Conservation (phyloP, 2,888 invertebrate genomes). For the Lasiommata megera region DNA sequence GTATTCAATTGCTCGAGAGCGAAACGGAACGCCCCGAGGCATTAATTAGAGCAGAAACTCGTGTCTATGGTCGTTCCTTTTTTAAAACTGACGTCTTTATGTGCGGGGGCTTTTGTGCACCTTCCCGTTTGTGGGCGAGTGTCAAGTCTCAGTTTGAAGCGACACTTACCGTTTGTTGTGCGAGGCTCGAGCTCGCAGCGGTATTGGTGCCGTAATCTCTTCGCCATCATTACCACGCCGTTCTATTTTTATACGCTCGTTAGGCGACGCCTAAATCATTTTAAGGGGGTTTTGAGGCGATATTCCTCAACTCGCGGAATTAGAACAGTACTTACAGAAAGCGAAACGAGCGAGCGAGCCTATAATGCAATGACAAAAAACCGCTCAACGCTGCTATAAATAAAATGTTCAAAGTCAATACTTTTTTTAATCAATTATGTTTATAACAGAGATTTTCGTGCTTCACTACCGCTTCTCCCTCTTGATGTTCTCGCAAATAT, state of each 20-base stretch:
- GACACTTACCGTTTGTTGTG: constrained; percentile 26
- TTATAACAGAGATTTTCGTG: too few relatives aligned
- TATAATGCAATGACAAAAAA: too few relatives aligned
- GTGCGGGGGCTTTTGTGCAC: constrained; percentile 63
- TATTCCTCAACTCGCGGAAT: too few relatives aligned
- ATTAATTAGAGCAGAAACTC: constrained; percentile 80
- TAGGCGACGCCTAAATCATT: not conserved
- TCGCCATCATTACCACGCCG: constrained; percentile 12
- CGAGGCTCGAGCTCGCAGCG: constrained; percentile 26
- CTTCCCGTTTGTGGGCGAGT: constrained; percentile 61
- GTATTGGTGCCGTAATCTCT: constrained; percentile 39
- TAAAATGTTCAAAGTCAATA: too few relatives aligned
- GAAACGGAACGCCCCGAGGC: constrained; percentile 77
- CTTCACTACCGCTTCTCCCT: too few relatives aligned
- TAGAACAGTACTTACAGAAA: not conserved
- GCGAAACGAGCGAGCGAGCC: not conserved
- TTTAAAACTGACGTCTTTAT: constrained; percentile 76
- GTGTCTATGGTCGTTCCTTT: constrained; percentile 72
- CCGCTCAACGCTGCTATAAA: too few relatives aligned
- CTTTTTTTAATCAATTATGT: too few relatives aligned
- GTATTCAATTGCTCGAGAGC: constrained; percentile 72
- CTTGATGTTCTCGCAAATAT: too few relatives aligned
- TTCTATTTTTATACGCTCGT: constrained; percentile 13
- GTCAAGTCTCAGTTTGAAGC: constrained; percentile 61
- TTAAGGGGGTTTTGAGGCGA: not conserved